phyloP scores from a whole-genome alignment of 2,797 vertebrate species.

The Myoxocephalus aenaeus region DNA sequence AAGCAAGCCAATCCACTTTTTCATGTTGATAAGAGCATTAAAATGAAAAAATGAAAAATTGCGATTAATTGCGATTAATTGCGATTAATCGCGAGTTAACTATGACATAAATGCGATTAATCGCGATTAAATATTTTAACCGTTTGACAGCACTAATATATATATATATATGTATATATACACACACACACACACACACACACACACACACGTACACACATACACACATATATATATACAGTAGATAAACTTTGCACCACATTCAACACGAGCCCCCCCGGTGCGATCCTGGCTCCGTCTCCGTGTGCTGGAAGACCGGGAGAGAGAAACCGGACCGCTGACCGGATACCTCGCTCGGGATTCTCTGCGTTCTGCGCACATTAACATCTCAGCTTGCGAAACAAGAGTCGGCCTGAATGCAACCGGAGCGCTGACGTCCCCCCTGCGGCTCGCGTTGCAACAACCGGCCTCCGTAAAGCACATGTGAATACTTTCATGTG shows the following conservation, averaged over 20 bases:
- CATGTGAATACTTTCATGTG: neutral
- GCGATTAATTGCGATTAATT: no score
- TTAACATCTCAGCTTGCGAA: slow-evolving; percentile 39
- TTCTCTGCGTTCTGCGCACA: slow-evolving; percentile 29
- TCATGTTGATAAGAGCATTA: no score
- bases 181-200: no score
- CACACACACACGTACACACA: no score
- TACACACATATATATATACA: no score
- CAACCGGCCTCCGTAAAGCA: neutral
- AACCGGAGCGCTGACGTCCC: slow-evolving; percentile 33
- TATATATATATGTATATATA: no score
- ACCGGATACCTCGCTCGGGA: slow-evolving; percentile 4
- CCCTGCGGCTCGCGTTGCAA: neutral
- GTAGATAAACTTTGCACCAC: neutral
- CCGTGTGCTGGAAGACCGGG: neutral
- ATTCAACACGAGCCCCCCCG: neutral
- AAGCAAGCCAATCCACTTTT: no score
- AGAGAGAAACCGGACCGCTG: slow-evolving; percentile 35
- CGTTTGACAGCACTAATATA: no score
- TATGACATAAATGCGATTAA: no score
- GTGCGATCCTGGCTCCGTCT: slow-evolving; percentile 30
- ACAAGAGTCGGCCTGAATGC: slow-evolving; percentile 6
- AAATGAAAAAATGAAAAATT: no score
- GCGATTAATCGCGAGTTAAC: no score
- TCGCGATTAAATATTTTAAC: no score